Percentiles rank a stretch among this genome's conserved stretches.
phyloP scores from a whole-genome alignment of 2,888 invertebrate genomes.

The Perizoma affinitatum region DNA sequence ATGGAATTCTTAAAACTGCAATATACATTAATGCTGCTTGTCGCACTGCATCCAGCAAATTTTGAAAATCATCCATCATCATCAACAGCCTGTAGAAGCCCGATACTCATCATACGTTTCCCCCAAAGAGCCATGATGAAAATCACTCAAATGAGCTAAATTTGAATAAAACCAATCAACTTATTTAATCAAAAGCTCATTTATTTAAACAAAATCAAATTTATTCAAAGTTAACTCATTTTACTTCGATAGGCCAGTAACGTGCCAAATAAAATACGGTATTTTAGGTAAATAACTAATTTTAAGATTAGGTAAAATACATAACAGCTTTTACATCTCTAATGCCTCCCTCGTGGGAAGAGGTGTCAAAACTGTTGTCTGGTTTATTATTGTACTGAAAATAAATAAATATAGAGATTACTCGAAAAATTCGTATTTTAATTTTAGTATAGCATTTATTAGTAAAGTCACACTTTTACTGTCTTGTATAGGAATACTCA shows the following conservation, averaged over 20 bases:
- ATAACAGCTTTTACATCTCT: conserved; percentile 77
- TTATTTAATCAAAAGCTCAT: no score
- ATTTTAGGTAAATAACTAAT: conserved; percentile 28
- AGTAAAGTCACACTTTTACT: no score
- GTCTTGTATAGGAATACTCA: no score
- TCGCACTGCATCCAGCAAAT: no score
- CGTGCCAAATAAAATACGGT: conserved; percentile 44
- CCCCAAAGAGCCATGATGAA: no score
- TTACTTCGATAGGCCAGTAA: conserved; percentile 10
- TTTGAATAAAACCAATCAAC: no score
- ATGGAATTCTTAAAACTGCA: conserved; percentile 23
- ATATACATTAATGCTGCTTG: conserved; percentile 1
- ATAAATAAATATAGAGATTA: conserved; percentile 78
- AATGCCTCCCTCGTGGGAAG: conserved; percentile 57
- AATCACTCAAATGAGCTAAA: no score
- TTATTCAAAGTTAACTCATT: no score
- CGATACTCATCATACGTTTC: no score
- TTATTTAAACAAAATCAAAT: no score
- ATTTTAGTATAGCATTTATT: conserved; percentile 10
- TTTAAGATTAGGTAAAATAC: conserved; percentile 52
- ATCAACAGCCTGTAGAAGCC: no score
- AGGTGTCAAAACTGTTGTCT: conserved; percentile 79
- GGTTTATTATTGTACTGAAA: conserved; percentile 77
- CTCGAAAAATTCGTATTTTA: conserved; percentile 60
- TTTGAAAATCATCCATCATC: no score